Conservation (phyloP, 2,113 vertebrate genomes). For the Megaptera novaeangliae region DNA sequence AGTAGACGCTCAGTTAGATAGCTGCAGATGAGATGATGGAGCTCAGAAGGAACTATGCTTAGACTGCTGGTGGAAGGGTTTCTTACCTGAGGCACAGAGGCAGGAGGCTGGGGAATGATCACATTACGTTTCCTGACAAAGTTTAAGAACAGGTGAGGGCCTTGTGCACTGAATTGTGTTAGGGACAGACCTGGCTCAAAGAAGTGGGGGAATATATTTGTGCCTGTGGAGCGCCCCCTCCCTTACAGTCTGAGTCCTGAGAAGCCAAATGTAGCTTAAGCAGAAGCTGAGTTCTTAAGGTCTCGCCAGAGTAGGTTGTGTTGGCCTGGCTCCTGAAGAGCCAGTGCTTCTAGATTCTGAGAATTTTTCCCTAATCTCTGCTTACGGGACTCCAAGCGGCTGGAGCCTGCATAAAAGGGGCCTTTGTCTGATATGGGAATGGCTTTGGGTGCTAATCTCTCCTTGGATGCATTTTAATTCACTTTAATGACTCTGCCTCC, state of each 20-base stretch:
- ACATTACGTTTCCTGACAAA: not conserved
- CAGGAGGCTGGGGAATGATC: not conserved
- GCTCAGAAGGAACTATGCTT: not conserved
- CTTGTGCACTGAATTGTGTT: not conserved
- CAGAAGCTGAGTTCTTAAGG: conserved; percentile 11
- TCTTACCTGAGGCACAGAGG: not conserved
- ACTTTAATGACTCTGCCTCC: conserved; percentile 82
- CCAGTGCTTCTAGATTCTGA: conserved; percentile 67
- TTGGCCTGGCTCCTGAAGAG: conserved; percentile 62
- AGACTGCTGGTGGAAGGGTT: not conserved
- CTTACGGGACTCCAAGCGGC: conserved; percentile 64
- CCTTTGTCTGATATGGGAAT: conserved; percentile 80
- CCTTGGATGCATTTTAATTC: conserved; percentile 82
- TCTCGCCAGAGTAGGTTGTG: not conserved
- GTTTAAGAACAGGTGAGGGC: not conserved
- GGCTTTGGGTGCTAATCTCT: conserved; percentile 80
- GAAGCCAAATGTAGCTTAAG: not conserved
- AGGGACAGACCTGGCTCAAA: not conserved
- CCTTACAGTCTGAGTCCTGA: not conserved
- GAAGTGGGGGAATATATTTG: not conserved
- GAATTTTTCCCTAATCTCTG: conserved; percentile 77
- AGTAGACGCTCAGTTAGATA: not conserved
- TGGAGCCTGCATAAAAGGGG: conserved; percentile 75
- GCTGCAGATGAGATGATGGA: not conserved
- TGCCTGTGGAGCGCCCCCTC: not conserved